Evolutionary conservation across 2,888 invertebrate genomes (phyloP).

Genomic region (Cenopis cana): DNA sequence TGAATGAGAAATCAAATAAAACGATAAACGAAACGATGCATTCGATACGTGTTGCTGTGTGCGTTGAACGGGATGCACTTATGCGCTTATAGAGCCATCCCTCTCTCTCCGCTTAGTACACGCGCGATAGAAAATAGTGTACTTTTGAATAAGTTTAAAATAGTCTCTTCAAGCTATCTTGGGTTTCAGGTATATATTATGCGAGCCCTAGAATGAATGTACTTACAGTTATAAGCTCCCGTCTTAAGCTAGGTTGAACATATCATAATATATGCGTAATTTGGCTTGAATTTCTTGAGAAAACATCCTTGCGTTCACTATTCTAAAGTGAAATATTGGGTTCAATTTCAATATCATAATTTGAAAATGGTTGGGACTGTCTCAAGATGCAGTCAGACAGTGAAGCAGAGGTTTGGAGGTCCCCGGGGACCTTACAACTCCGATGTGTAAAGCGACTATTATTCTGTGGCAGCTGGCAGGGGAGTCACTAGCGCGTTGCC

Average conservation of each 20-base stretch:
- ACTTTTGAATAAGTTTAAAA: conserved; percentile 35
- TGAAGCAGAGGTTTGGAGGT: background rate
- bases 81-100: conserved; percentile 17
- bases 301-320: no score
- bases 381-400: background rate
- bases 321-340: background rate
- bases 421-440: no score
- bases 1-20: conserved; percentile 63
- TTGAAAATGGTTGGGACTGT: background rate
- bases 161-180: conserved; percentile 28
- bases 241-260: background rate
- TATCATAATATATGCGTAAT: background rate
- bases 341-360: background rate
- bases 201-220: conserved; percentile 30
- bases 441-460: no score
- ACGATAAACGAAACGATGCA: conserved; percentile 38
- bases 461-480: no score
- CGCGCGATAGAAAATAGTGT: conserved; percentile 37
- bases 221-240: conserved; percentile 14
- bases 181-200: conserved; percentile 16
- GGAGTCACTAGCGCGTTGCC: no score
- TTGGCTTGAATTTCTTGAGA: no score
- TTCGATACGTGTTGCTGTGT: conserved; percentile 9
- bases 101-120: conserved; percentile 11
- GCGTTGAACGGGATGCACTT: conserved; percentile 39